Base-by-base conservation (phyloP, 23 tunicate species). In the Phallusia fumigata region DNA sequence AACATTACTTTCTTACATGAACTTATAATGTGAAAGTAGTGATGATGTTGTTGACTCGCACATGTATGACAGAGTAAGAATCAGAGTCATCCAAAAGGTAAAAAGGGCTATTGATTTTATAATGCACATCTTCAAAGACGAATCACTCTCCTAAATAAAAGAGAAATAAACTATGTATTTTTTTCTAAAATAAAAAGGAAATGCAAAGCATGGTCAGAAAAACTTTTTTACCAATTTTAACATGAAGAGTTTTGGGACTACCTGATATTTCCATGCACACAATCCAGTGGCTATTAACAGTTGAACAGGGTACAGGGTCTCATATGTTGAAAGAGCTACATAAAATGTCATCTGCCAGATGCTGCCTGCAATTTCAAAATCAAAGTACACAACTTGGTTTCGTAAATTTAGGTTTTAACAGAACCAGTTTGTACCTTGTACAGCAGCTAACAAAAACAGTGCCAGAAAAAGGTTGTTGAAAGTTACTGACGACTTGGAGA, bases 251-350 rank as follows among this genome's bases (percentile, higher is more conserved):
- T 58, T 33, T 11, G 2, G 12, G 6, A 12, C 26, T 40, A 77
- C 81, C 81, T 79, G 65, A 69, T 85, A 85, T 79, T 79, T 85
- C 34, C 77, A 79, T 31, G n/a, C 30, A 45, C 74, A 65, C 32
- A 88, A 33, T 1, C 51, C 47, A 45, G 88, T 79, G 8, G 84
- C 87, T 30, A 80, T 65, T 2, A 94, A 24, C 31, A 94, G 80
- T 40, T 85, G 90, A 32, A 85, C 79, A 16, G 98, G 86, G 52
- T 94, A 94, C 1, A 94, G 86, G 0, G 86, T 82, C 72, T 94
- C 95, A 80, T 94, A 94, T 36, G 98, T 82, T 32, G 90, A 52
- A 50, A 94, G 31, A 24, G 98, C 94, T 0, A 94, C 79, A 80
- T 85, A 94, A 21, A 94, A 79, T 30, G 91, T 80, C 31, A 84